These are phyloP conservation scores for Eudemis profundana DNA, from an alignment of 2,888 invertebrate species.

Conservation along the genomic window DNA sequence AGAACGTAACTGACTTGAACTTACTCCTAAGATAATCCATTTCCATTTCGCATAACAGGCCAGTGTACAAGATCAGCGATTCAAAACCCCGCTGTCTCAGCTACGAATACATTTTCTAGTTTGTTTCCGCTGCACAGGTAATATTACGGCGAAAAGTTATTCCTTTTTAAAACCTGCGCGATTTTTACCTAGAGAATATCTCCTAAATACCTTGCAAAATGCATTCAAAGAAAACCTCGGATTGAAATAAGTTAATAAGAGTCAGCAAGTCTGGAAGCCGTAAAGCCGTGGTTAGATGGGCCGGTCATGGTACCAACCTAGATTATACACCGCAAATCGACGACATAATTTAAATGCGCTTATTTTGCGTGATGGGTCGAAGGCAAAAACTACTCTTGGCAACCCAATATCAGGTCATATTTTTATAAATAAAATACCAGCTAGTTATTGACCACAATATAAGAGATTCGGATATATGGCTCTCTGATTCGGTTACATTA, in stretches of 20 bases:
- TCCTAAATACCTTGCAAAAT: constrained; percentile 59
- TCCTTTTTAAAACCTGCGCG: not conserved
- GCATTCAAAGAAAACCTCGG: constrained; percentile 64
- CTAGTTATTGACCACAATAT: no score
- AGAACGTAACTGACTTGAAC: not conserved
- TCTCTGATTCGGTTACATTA: no score
- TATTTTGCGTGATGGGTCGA: no score
- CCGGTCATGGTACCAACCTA: not conserved
- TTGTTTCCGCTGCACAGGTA: not conserved
- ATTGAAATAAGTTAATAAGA: constrained; percentile 75
- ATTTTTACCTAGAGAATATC: constrained; percentile 13
- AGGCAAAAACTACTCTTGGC: no score
- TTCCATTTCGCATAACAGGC: not conserved
- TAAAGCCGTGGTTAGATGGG: constrained; percentile 30
- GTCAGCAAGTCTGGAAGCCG: constrained; percentile 55
- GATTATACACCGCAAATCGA: no score
- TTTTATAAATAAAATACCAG: no score
- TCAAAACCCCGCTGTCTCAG: constrained; percentile 7
- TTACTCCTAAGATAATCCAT: not conserved
- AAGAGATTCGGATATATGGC: no score
- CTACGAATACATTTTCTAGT: constrained; percentile 6
- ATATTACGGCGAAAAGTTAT: constrained; percentile 5
- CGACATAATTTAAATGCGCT: no score
- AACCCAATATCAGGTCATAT: no score
- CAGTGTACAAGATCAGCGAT: constrained; percentile 21